phyloP scores from a whole-genome alignment of 2,888 invertebrate genomes.

The Lepas anatifera region DNA sequence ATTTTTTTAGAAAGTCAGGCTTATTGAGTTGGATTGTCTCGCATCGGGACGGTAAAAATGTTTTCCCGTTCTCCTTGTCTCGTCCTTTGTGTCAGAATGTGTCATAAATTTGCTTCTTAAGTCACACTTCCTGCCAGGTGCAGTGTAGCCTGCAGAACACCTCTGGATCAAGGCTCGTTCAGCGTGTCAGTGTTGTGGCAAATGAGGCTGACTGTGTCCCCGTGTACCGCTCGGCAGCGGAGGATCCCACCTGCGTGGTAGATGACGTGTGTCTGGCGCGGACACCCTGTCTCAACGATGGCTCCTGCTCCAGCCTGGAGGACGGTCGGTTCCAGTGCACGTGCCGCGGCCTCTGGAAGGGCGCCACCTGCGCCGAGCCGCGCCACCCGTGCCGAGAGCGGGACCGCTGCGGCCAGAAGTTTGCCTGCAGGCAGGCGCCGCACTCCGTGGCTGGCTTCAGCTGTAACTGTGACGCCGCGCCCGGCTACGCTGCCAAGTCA shows the following conservation, averaged over 20 bases:
- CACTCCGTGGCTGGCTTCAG: background rate
- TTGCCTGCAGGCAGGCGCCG: background rate
- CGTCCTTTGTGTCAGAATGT: no score
- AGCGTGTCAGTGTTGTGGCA: no score
- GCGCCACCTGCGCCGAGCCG: background rate
- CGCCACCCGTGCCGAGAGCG: background rate
- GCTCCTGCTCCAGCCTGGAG: background rate
- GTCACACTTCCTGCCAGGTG: no score
- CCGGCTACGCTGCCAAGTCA: background rate
- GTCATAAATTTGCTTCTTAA: no score
- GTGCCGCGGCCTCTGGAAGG: background rate
- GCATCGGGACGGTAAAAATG: no score
- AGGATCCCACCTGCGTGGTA: background rate
- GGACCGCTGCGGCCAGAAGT: background rate
- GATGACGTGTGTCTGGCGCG: constrained; percentile 11
- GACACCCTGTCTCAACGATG: background rate
- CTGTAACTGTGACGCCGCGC: background rate
- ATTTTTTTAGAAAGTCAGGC: no score
- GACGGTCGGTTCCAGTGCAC: constrained; percentile 2
- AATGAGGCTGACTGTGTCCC: background rate
- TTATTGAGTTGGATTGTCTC: no score
- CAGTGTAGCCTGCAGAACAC: no score
- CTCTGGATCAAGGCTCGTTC: no score
- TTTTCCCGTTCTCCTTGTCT: no score
- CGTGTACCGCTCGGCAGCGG: background rate